These are phyloP conservation scores for Halocynthia aurantium DNA, from an alignment of 23 tunicate species.

Conservation along the genomic window DNA sequence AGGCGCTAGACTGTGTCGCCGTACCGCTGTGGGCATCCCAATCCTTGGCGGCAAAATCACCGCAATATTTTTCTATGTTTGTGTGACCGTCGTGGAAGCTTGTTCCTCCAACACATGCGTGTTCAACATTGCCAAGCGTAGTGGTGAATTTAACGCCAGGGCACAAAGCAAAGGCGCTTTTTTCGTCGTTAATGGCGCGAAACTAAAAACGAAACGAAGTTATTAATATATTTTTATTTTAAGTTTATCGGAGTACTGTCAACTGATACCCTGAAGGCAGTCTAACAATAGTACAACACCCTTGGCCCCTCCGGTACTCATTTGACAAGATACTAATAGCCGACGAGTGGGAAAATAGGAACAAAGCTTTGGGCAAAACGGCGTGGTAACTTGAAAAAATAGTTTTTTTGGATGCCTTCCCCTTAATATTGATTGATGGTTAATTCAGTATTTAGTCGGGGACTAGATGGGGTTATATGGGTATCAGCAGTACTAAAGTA, in stretches of 20 bases:
- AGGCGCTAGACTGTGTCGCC: background rate
- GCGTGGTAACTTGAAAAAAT: no score
- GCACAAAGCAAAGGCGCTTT: constrained; percentile 16
- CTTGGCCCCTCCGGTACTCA: no score
- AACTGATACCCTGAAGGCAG: no score
- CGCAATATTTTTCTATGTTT: background rate
- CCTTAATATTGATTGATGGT: background rate
- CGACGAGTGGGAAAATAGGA: no score
- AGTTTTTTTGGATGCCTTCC: no score
- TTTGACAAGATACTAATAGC: no score
- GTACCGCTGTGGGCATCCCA: background rate
- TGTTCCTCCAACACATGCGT: constrained; percentile 4
- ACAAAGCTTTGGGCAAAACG: no score
- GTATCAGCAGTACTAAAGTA: background rate
- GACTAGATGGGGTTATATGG: no score
- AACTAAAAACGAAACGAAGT: background rate
- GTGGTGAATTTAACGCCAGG: background rate
- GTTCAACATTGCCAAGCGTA: background rate
- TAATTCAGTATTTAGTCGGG: no score
- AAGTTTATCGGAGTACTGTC: no score
- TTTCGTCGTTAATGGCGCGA: constrained; percentile 7
- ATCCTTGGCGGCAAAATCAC: constrained; percentile 15
- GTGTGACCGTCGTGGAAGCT: background rate
- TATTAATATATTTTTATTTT: no score
- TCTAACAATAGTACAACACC: no score